Base-by-base conservation (phyloP, 1,140 invertebrate genomes). In the Penaeus vannamei region DNA sequence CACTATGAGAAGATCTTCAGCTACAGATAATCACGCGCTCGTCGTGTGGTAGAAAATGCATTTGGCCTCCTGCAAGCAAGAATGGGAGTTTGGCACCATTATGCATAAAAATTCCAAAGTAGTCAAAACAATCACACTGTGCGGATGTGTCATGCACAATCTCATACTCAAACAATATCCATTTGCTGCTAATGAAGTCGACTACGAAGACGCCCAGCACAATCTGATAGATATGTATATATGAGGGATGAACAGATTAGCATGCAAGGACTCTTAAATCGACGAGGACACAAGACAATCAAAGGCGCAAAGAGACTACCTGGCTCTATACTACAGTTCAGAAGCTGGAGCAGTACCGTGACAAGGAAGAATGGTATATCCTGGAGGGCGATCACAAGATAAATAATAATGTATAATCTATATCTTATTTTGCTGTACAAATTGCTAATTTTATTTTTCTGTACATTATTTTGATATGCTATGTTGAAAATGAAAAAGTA, bases 121-220 rank as follows among this genome's bases (percentile, higher is more conserved):
- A n/a, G 72, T 29, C 17, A 20, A 77, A 29, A 17, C 29, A 17
- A 14, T 77, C 72, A 77, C 72, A 17, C 17, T 77, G 29, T 77
- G 72, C 29, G 72, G 72, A 32, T 77, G 72, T 77, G 29, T 77
- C 22, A 20, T 77, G 72, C 72, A 77, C 72, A 77, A 77, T 32
- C 17, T 77, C 22, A 20, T 77, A 20, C 29, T 77, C 22, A 26
- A 77, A 17, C 72, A 32, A 17, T 77, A 77, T 32, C 32, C 72
- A 14, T 77, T 77, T 77, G 22, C 22, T 77, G 17, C 72, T 26
- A 17, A 17, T 17, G 72, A 77, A 17, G 72, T 77, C 72, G 72
- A 77, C 72, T 29, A 26, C 29, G 29, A 77, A 77, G 72, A 20
- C 29, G 72, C 22, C 29, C 22, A 77, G 22, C 72, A 29, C 32